Base-by-base conservation (phyloP, 2,113 vertebrate genomes). In the Bos indicus region DNA sequence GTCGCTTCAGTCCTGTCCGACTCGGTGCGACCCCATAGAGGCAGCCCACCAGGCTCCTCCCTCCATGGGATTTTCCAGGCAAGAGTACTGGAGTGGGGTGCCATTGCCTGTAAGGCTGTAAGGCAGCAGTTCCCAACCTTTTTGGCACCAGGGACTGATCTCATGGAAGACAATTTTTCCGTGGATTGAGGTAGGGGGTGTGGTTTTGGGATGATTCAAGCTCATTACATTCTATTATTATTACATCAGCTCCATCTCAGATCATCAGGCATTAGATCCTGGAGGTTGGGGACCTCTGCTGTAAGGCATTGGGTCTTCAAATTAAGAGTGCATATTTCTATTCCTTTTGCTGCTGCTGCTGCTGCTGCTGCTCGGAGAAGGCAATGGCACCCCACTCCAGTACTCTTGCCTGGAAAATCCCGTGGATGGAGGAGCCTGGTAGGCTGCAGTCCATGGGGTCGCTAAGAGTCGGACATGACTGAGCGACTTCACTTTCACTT, bases 251-350 rank as follows among this genome's bases (percentile, higher is more conserved):
- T 77, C 23, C 40, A 26, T 7, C 71, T 43, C 36, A 77, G 23
- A 43, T 26, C 36, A 77, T 77, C 71, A 77, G 71, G 71, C 36
- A 7, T 77, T 77, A 77, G 23, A 77, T 77, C 71, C 36, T 77
- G 23, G 23, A 43, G 40, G 36, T 14, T 74, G 71, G 21, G 67
- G 71, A 74, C 71, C 40, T 23, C 40, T 43, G 13, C 54, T 62
- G 10, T 92, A 92, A 97, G 25, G 25, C 90, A 84, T 67, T 94
- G 92, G 36, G 28, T 88, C 48, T 88, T 88, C 59, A 96, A 89
- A 90, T 82, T 43, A 91, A 80, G 16, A 3, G 6, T 59, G 30
- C 6, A 19, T 54, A 40, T 82, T 87, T 25, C 26, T 57, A 5
- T 74, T 92, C 10, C 19, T 16, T 89, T 96, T 67, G 33, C 21